These are phyloP conservation scores for Hylomyscus alleni DNA, from an alignment of 2,797 vertebrate species.

Conservation along the genomic window DNA sequence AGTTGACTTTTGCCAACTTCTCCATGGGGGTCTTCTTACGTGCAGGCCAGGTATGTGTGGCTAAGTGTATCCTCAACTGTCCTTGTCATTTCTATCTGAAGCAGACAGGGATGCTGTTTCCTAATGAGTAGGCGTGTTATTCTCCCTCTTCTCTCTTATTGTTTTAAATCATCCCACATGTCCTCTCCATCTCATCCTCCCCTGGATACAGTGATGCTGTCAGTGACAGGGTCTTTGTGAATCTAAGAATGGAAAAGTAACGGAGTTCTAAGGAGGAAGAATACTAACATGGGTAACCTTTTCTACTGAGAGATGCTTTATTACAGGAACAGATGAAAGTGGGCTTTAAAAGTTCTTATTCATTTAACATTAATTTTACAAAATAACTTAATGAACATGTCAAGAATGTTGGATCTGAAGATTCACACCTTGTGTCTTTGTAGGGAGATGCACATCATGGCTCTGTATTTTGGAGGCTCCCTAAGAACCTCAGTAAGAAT, in stretches of 20 bases:
- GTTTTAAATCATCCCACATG: background rate
- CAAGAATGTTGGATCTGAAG: constrained; percentile 12
- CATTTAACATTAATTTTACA: constrained; percentile 67
- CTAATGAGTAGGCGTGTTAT: background rate
- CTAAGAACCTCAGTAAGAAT: background rate
- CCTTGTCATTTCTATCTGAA: constrained; percentile 37
- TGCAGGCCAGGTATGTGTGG: background rate
- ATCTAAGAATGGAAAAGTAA: constrained; percentile 38
- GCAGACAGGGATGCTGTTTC: background rate
- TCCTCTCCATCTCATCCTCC: background rate
- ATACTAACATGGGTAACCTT: constrained; percentile 56
- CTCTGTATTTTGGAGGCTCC: background rate
- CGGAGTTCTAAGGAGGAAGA: background rate
- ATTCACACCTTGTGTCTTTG: background rate
- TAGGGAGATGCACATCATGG: background rate
- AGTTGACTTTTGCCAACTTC: constrained; percentile 31
- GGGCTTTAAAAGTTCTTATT: constrained; percentile 48
- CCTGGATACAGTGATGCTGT: constrained; percentile 8
- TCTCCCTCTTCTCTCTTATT: background rate
- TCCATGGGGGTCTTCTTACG: background rate
- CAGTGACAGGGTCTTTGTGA: constrained; percentile 62
- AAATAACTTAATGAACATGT: constrained; percentile 52
- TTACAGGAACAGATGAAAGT: constrained; percentile 40
- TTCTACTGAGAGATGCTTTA: constrained; percentile 54
- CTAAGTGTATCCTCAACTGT: constrained; percentile 10